Evolutionary conservation across 2,888 invertebrate species (phyloP).

Genomic region (Dynastes tityus): DNA sequence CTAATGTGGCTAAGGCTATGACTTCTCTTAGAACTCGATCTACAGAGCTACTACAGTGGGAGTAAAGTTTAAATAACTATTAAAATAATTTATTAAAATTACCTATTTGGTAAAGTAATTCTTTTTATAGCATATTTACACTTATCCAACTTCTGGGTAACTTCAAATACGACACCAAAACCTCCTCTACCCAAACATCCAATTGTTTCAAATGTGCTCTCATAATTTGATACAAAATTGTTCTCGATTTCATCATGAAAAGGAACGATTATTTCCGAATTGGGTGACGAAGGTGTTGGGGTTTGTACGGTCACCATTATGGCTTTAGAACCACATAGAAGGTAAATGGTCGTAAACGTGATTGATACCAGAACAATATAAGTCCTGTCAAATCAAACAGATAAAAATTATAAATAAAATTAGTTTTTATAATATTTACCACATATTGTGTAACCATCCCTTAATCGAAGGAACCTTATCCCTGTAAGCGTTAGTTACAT

Average conservation of each 20-base stretch:
- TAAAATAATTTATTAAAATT: slow-evolving; percentile 51
- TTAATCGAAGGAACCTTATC: neutral
- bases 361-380: neutral
- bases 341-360: neutral
- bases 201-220: slow-evolving; percentile 88
- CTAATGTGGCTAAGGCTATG: slow-evolving; percentile 93
- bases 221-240: slow-evolving; percentile 78
- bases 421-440: neutral
- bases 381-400: slow-evolving; percentile 1
- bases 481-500: slow-evolving; percentile 52
- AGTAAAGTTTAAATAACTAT: neutral
- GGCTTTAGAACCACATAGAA: neutral
- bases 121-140: slow-evolving; percentile 96
- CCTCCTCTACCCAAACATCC: slow-evolving; percentile 91
- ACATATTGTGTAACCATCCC: neutral
- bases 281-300: neutral
- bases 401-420: too few relatives aligned
- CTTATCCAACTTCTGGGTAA: slow-evolving; percentile 94
- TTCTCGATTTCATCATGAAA: neutral
- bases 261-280: neutral
- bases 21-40: slow-evolving; percentile 96
- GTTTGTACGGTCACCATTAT: neutral
- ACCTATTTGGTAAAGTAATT: slow-evolving; percentile 88
- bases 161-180: slow-evolving; percentile 97
- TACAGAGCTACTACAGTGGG: slow-evolving; percentile 76